Evolutionary conservation across 2,888 invertebrate species (phyloP).

Genomic region (Sinhomidia bicolor): DNA sequence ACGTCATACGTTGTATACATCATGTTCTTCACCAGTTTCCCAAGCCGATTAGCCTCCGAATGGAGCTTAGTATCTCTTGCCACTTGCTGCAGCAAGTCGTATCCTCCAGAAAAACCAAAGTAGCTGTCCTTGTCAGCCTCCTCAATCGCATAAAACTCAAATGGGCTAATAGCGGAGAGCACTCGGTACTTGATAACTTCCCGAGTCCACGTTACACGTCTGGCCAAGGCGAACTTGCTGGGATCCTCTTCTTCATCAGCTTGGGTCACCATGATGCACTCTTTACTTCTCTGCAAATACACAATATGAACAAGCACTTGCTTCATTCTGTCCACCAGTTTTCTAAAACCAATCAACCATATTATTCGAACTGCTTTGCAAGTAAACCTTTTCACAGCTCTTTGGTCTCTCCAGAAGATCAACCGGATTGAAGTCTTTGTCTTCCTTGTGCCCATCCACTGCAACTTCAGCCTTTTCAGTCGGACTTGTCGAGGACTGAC

Average conservation of each 20-base stretch:
- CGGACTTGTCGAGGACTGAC: too few species aligned
- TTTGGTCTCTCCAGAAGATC: too few species aligned
- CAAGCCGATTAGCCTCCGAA: background rate
- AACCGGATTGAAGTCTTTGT: too few species aligned
- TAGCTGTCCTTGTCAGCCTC: background rate
- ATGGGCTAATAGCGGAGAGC: background rate
- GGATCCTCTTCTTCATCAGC: background rate
- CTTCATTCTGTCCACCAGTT: too few species aligned
- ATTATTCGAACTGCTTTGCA: too few species aligned
- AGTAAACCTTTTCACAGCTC: too few species aligned
- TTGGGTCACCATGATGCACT: too few species aligned
- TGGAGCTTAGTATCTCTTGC: background rate
- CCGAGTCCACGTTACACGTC: background rate
- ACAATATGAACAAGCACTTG: too few species aligned
- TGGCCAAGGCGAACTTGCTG: background rate
- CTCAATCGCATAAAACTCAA: background rate
- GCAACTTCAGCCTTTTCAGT: too few species aligned
- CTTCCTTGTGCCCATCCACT: too few species aligned
- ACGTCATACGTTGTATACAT: background rate
- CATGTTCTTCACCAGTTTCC: background rate
- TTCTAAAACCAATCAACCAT: too few species aligned
- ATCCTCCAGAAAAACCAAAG: background rate
- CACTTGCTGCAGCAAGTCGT: background rate
- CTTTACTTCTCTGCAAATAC: too few species aligned
- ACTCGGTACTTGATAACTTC: background rate